A percentile compares a stretch with the other conserved stretches of the same genome.
Conservation (phyloP, 2,113 vertebrate species). For the Chlorodrepanis virens region DNA sequence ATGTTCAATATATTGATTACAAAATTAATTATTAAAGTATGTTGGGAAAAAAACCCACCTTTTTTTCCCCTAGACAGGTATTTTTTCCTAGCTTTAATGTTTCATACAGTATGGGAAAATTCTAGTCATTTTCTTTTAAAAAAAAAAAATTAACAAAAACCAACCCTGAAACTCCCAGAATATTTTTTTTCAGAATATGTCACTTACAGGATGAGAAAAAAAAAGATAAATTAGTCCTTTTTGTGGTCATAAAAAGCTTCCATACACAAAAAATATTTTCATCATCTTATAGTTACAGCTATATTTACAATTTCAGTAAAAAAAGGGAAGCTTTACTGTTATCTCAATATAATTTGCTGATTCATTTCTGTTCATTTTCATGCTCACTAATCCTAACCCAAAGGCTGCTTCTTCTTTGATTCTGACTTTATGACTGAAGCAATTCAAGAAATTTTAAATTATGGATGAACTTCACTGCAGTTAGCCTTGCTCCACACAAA, state of each 20-base stretch:
- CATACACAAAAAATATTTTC: neutral
- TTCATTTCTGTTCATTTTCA: neutral
- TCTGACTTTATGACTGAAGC: neutral
- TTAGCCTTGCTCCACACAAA: neutral
- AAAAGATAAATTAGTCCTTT: neutral
- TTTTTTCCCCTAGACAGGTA: rapidly evolving
- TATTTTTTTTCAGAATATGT: neutral
- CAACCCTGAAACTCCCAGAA: neutral
- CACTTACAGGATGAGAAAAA: neutral
- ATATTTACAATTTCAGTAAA: neutral
- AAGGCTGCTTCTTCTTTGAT: neutral
- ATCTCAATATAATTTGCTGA: neutral
- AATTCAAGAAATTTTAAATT: neutral
- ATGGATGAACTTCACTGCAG: neutral
- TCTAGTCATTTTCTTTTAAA: neutral
- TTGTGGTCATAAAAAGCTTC: neutral
- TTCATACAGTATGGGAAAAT: neutral
- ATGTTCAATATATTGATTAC: neutral
- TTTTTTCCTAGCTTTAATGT: neutral
- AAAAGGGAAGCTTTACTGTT: neutral
- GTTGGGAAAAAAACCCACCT: neutral
- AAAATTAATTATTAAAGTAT: neutral
- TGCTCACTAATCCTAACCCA: neutral
- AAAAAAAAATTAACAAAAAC: too few species aligned
- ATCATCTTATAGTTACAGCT: neutral